Conservation (phyloP, 2,888 invertebrate genomes). For the Parnassius glacialis region DNA sequence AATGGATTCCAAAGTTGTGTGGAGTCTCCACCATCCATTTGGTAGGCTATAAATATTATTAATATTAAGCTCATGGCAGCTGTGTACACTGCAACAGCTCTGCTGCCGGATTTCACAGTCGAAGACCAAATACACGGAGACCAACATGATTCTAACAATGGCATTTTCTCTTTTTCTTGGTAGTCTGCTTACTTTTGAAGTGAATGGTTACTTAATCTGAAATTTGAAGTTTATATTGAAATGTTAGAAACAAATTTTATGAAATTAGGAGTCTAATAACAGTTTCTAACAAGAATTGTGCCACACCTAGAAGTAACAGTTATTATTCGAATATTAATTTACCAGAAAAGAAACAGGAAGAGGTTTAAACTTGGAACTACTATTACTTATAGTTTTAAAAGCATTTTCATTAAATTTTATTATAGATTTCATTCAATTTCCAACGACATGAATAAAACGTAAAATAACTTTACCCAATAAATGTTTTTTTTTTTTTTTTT, state of each 20-base stretch:
- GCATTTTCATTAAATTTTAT: background rate
- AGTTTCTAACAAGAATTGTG: constrained; percentile 13
- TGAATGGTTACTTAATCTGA: background rate
- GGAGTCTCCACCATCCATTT: constrained; percentile 93
- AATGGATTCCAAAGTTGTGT: constrained; percentile 93
- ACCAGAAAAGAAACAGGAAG: too few relatives aligned
- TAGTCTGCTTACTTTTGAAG: background rate
- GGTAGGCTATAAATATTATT: constrained; percentile 87
- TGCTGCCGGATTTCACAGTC: constrained; percentile 87
- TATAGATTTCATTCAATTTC: constrained; percentile 9
- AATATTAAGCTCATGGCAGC: constrained; percentile 86
- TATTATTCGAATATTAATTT: constrained; percentile 17
- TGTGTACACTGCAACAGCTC: constrained; percentile 90
- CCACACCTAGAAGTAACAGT: constrained; percentile 33
- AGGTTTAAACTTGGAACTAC: background rate
- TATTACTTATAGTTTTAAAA: background rate
- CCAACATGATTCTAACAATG: constrained; percentile 89
- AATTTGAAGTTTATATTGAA: background rate
- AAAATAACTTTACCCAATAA: too few relatives aligned
- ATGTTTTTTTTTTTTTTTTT: too few relatives aligned
- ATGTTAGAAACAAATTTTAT: background rate
- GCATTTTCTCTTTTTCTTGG: constrained; percentile 72
- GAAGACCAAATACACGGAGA: constrained; percentile 93
- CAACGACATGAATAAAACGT: too few relatives aligned
- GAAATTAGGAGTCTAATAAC: background rate